Conservation (phyloP, 2,888 invertebrate genomes). For the Balanococcus diminutus region DNA sequence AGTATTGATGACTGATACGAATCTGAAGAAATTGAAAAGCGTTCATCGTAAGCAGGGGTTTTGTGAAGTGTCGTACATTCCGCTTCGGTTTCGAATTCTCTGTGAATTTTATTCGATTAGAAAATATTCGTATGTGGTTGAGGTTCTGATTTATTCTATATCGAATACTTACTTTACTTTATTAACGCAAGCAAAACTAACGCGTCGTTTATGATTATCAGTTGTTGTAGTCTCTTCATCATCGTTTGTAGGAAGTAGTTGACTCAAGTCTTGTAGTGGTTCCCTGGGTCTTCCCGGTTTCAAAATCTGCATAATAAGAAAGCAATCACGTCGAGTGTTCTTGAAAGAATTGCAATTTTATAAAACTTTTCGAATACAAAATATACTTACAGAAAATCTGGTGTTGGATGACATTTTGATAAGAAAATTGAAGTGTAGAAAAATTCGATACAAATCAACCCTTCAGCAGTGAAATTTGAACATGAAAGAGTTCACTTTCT, state of each 20-base stretch:
- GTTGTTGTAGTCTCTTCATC: constrained; percentile 56
- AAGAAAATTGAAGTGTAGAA: background rate
- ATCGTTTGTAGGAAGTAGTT: constrained; percentile 56
- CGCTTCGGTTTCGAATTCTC: constrained; percentile 58
- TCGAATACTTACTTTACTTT: constrained; percentile 58
- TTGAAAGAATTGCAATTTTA: background rate
- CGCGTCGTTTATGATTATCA: constrained; percentile 56
- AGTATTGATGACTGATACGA: constrained; percentile 47
- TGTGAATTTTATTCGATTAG: constrained; percentile 47
- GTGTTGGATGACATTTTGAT: background rate
- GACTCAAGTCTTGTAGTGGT: constrained; percentile 58
- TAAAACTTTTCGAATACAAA: background rate
- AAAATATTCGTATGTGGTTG: no score
- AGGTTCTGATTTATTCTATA: no score
- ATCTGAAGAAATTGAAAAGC: constrained; percentile 58
- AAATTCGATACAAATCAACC: background rate
- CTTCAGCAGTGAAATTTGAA: background rate
- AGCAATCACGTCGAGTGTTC: background rate
- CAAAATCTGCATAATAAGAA: constrained; percentile 56
- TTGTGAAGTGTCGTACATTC: constrained; percentile 57
- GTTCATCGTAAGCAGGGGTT: constrained; percentile 58
- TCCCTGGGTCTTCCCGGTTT: constrained; percentile 58
- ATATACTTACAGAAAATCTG: background rate
- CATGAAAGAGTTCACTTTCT: background rate
- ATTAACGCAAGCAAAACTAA: constrained; percentile 58